Conservation (phyloP, 1,140 invertebrate genomes). For the Arctopsyche grandis region DNA sequence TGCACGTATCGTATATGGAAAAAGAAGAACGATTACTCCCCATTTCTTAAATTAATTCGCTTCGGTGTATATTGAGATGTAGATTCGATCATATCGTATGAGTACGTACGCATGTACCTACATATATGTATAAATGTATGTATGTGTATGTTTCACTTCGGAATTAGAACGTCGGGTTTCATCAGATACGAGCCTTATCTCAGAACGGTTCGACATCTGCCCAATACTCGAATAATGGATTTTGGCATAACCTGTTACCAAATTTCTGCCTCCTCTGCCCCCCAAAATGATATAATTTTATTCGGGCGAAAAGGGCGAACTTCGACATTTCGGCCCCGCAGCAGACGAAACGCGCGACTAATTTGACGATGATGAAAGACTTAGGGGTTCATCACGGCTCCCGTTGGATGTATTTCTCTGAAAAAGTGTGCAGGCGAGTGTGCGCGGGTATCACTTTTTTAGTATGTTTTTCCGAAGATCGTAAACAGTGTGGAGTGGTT, state of each 20-base stretch:
- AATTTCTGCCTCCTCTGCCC: not conserved
- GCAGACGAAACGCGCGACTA: not conserved
- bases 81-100: not conserved
- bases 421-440: too few relatives aligned
- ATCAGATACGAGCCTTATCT: too few relatives aligned
- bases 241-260: not conserved
- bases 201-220: too few relatives aligned
- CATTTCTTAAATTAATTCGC: too few relatives aligned
- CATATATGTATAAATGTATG: not conserved
- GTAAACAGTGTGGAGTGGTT: not conserved
- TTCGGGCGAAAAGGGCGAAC: not conserved
- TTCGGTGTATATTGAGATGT: too few relatives aligned
- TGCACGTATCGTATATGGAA: too few relatives aligned
- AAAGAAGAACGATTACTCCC: too few relatives aligned
- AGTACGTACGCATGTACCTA: not conserved
- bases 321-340: not conserved
- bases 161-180: too few relatives aligned
- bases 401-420: not conserved
- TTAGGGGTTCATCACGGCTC: too few relatives aligned
- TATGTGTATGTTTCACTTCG: not conserved
- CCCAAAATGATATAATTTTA: not conserved
- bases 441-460: not conserved
- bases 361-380: slow-evolving; percentile 24
- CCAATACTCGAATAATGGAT: too few relatives aligned
- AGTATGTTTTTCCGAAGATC: not conserved